phyloP scores from a whole-genome alignment of 2,888 invertebrate genomes.

The Tachina lurida region DNA sequence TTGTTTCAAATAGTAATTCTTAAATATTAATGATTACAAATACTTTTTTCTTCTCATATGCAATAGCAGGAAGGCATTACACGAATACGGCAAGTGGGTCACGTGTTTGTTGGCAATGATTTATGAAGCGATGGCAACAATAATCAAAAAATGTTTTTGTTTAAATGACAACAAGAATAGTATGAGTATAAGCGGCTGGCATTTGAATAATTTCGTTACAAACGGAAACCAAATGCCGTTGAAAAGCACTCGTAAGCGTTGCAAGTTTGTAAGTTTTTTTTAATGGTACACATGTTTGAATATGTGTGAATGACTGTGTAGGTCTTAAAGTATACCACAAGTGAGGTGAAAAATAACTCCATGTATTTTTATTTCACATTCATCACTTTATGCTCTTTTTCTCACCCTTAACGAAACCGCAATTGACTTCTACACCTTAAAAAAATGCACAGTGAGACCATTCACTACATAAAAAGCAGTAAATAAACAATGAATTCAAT shows the following conservation, averaged over 20 bases:
- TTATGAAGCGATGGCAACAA: constrained; percentile 75
- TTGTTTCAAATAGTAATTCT: constrained; percentile 47
- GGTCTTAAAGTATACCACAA: constrained; percentile 43
- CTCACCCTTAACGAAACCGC: constrained; percentile 16
- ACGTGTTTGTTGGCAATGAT: constrained; percentile 78
- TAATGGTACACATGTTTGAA: background rate
- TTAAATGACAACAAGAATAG: constrained; percentile 74
- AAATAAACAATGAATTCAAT: no score
- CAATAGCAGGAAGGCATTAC: constrained; percentile 7
- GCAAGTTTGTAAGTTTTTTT: constrained; percentile 70
- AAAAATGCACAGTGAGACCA: background rate
- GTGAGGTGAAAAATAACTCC: background rate
- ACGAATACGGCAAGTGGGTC: constrained; percentile 64
- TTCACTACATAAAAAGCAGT: background rate
- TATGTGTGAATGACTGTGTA: background rate
- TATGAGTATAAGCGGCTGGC: constrained; percentile 57
- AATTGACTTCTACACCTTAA: background rate
- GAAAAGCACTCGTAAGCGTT: constrained; percentile 81
- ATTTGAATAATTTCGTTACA: constrained; percentile 69
- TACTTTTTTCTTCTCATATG: background rate
- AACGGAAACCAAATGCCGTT: constrained; percentile 82
- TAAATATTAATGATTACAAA: constrained; percentile 54
- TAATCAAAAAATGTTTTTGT: constrained; percentile 34
- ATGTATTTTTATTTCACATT: background rate
- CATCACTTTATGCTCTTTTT: constrained; percentile 8